Conservation (phyloP, 2,797 vertebrate species). For the Darevskia nairensis region DNA sequence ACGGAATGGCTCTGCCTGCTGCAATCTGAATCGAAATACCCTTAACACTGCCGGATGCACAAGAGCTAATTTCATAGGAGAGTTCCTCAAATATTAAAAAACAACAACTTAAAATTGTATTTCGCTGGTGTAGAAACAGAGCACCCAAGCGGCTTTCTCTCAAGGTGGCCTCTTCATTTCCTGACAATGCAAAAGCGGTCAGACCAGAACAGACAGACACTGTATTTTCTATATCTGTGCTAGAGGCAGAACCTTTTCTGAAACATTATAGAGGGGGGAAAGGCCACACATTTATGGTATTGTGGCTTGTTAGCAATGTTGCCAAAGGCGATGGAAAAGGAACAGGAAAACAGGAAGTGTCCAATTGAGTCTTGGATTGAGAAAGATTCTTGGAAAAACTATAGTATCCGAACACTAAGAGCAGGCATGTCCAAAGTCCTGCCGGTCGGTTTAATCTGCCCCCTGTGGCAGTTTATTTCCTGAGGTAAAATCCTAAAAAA, state of each 20-base stretch:
- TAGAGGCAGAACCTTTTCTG: neutral
- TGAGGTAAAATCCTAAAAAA: no score
- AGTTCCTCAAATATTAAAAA: neutral
- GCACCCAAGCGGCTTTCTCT: neutral
- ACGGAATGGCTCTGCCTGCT: no score
- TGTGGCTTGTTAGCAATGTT: neutral
- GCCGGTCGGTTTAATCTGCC: no score
- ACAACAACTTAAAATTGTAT: no score
- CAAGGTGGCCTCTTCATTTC: slow-evolving; percentile 47
- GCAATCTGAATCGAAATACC: neutral
- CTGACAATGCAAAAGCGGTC: slow-evolving; percentile 20
- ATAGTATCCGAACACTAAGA: neutral
- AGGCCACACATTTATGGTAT: neutral
- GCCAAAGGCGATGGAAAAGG: neutral
- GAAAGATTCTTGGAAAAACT: neutral
- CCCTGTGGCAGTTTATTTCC: no score
- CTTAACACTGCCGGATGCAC: neutral
- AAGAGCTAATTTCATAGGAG: neutral
- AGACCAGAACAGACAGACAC: neutral
- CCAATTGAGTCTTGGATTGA: no score
- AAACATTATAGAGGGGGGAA: neutral
- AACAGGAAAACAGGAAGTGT: neutral
- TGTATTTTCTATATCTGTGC: neutral
- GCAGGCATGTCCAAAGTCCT: neutral
- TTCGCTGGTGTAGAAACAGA: neutral